Evolutionary conservation across 2,797 vertebrate genomes (phyloP), one percentile per base, ranked within the genome.

Genomic region (Bucorvus abyssinicus): DNA sequence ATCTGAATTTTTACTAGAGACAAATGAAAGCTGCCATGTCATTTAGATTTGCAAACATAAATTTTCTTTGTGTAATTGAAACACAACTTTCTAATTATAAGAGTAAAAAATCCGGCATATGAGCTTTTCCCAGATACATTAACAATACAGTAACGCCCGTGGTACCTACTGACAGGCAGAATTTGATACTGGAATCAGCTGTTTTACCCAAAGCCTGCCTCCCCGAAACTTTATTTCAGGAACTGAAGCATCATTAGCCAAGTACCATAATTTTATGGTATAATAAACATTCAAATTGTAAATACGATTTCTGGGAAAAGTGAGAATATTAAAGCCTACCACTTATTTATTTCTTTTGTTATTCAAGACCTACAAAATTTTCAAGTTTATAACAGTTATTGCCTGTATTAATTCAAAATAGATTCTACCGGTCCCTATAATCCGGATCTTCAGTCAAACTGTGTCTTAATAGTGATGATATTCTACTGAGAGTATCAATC

Each of bases 141-240:
- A 85, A 83, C 30, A 53, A 32, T 49, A 53, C 12, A 87, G 32
- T 78, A 93, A 77, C 2, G 12, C 80, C 45, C 6, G 0, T 47
- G 6, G 7, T 52, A 85, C 45, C 59, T 56, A 84, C 26, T 74
- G 42, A n/a, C 26, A 89, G 45, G 34, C 75, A 95, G 68, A 88
- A 86, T 77, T 69, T 90, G 57, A 86, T 89, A 56, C 71, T 76
- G 20, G 40, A 89, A 85, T 77, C 69, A 91, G 38, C 22, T 77
- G 40, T 83, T 94, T 84, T 74, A 75, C 38, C 6, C 42, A n/a
- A 85, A 93, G 36, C 40, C 27, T 91, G 42, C 16, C 79, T 78
- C 68, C 21, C 30, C 78, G 45, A 86, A 95, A 91, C 42, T 91
- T 89, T 70, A 87, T 92, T 95, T 94, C 47, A 81, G 71, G n/a